Evolutionary conservation across 2,113 vertebrate species (phyloP).

Genomic region (Struthio camelus): DNA sequence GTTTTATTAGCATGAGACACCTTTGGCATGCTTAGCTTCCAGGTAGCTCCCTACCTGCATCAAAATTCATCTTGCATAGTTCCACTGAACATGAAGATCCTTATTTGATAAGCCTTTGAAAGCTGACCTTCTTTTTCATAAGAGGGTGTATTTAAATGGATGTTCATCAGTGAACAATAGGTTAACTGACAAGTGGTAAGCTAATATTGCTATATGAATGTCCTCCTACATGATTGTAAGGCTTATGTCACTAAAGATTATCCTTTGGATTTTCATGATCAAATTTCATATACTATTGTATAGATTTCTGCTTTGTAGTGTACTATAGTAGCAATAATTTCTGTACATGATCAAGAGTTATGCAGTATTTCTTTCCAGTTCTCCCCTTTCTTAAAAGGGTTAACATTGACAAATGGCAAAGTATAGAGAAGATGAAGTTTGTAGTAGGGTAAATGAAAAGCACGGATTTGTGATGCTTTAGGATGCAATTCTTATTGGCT

Average conservation of each 20-base stretch:
- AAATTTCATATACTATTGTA: constrained; percentile 77
- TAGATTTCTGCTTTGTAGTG: constrained; percentile 82
- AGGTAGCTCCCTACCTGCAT: constrained; percentile 75
- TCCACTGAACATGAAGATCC: constrained; percentile 76
- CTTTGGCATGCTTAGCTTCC: constrained; percentile 82
- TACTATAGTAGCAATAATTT: constrained; percentile 85
- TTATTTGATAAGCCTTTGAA: constrained; percentile 78
- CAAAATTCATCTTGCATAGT: constrained; percentile 71
- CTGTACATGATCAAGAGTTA: constrained; percentile 79
- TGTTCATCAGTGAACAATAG: constrained; percentile 48
- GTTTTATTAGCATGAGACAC: constrained; percentile 83
- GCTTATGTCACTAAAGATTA: constrained; percentile 75
- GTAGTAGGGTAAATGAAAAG: constrained; percentile 52
- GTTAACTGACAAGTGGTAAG: constrained; percentile 57
- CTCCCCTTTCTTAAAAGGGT: constrained; percentile 63
- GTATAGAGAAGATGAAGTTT: constrained; percentile 53
- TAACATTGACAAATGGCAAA: constrained; percentile 69
- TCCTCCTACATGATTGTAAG: constrained; percentile 75
- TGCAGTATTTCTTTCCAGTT: constrained; percentile 71
- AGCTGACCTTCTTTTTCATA: constrained; percentile 62
- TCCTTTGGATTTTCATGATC: constrained; percentile 80
- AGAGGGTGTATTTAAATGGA: constrained; percentile 68
- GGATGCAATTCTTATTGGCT: constrained; percentile 52
- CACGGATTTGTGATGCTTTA: constrained; percentile 55
- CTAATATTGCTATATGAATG: constrained; percentile 72